Conservation (phyloP, 2,888 invertebrate species). For the Microplitis manilae region DNA sequence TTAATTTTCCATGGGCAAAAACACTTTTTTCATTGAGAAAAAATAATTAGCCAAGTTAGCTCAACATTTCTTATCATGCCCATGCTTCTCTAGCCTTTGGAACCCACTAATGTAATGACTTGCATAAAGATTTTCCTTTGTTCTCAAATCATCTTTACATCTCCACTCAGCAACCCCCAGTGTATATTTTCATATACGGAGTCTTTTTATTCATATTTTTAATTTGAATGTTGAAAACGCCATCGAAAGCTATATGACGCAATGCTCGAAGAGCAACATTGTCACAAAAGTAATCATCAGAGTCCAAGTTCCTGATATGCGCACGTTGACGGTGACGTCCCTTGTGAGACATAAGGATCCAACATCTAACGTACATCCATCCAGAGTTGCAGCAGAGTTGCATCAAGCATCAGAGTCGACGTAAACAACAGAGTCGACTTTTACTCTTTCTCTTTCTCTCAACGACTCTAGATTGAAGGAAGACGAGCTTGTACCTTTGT, state of each 20-base stretch:
- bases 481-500: conserved; percentile 48
- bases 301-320: conserved; percentile 21
- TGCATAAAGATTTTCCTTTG: background rate
- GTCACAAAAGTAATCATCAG: conserved; percentile 38
- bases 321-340: conserved; percentile 27
- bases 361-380: background rate
- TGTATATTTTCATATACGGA: background rate
- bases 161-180: background rate
- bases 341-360: background rate
- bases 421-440: background rate
- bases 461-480: conserved; percentile 33
- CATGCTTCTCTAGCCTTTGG: background rate
- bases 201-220: background rate
- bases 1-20: background rate
- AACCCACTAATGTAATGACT: conserved; percentile 14
- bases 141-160: background rate
- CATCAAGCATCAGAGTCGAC: conserved; percentile 6
- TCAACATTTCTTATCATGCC: background rate
- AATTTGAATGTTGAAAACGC: conserved; percentile 3
- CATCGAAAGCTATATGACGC: conserved; percentile 31
- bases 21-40: background rate
- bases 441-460: background rate
- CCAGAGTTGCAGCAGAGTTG: conserved; percentile 36
- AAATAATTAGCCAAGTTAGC: background rate
- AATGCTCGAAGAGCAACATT: conserved; percentile 22